A percentile compares a stretch with the other conserved stretches of the same genome.
These are phyloP conservation scores for Anarsia innoxiella DNA, from an alignment of 2,888 invertebrate genomes.

Conservation along the genomic window DNA sequence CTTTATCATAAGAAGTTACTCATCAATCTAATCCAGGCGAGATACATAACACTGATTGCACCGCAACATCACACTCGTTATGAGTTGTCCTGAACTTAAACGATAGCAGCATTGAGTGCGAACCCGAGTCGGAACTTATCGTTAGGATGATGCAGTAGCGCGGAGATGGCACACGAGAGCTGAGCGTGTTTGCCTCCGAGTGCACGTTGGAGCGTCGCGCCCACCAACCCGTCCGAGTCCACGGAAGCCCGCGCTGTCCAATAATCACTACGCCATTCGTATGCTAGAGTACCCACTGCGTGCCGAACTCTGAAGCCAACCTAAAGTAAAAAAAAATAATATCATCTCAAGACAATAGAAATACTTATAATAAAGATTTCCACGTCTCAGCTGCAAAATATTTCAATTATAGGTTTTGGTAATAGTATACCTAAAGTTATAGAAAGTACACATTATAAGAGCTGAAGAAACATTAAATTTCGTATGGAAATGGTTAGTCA, in stretches of 20 bases:
- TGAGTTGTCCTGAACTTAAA: no score
- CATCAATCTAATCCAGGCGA: no score
- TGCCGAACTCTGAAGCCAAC: conserved; percentile 56
- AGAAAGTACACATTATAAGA: no score
- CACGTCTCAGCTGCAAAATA: no score
- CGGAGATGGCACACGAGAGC: conserved; percentile 57
- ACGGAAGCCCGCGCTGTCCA: conserved; percentile 61
- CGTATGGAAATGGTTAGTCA: background rate
- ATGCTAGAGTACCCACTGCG: conserved; percentile 57
- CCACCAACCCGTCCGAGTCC: conserved; percentile 65
- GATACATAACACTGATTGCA: no score
- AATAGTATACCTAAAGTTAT: no score
- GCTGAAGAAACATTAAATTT: background rate
- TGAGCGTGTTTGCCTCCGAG: conserved; percentile 53
- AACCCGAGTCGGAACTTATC: conserved; percentile 66
- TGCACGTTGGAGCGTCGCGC: conserved; percentile 54
- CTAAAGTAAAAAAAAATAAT: no score
- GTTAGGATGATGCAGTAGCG: conserved; percentile 66
- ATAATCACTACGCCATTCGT: conserved; percentile 54
- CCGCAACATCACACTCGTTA: no score
- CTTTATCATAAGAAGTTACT: no score
- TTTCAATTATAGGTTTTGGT: no score
- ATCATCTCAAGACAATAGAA: no score
- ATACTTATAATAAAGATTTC: no score
- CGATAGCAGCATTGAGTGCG: conserved; percentile 53